These are phyloP conservation scores for Bombyx mori DNA, from an alignment of 1,140 invertebrate species.

Conservation along the genomic window ASM3026992v2 NC_085112.1:5716501-5717000, in stretches of 20 bases:
- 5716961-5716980: slow-evolving; percentile 66
- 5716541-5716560: background rate
- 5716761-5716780: slow-evolving; percentile 67
- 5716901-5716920: slow-evolving; percentile 28
- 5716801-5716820: slow-evolving; percentile 25
- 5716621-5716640: slow-evolving; percentile 71
- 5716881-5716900: slow-evolving; percentile 4
- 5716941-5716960: slow-evolving; percentile 52
- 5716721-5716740: slow-evolving; percentile 53
- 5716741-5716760: slow-evolving; percentile 62
- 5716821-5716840: background rate
- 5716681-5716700: slow-evolving; percentile 33
- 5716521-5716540: slow-evolving; percentile 1
- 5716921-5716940: slow-evolving; percentile 59
- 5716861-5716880: background rate
- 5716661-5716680: slow-evolving; percentile 28
- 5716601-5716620: slow-evolving; percentile 66
- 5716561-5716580: slow-evolving; percentile 19
- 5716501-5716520: background rate
- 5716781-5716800: slow-evolving; percentile 60
- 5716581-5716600: slow-evolving; percentile 52
- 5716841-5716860: background rate
- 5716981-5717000: slow-evolving; percentile 62
- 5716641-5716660: slow-evolving; percentile 68
- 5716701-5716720: slow-evolving; percentile 66